Evolutionary conservation across 2,888 invertebrate species (phyloP), one percentile per base, ranked within the genome.

Genomic region (Netelia melanura): DNA sequence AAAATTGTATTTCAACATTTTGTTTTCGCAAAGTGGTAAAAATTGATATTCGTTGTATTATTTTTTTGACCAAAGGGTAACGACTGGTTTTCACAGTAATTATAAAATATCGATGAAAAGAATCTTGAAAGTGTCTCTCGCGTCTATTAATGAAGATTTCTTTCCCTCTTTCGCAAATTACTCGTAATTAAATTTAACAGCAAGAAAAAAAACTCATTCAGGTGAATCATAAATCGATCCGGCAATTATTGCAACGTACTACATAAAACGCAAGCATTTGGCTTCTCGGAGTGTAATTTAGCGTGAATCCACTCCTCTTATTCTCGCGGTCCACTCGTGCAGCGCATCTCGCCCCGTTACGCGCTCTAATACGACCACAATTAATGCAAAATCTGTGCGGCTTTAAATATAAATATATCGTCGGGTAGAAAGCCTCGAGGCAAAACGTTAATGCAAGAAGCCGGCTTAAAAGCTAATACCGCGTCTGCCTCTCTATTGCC

Each of bases 381-480:
- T 86, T 87, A 87, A 87, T 88, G 87, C 87, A 87, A 88, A 88
- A 87, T 86, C 80, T 82, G 79, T 64, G 77, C 81, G 88, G 87
- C 85, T 89, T 87, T 84, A 84, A 88, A 85, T 87, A 88, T 88
- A 87, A 87, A 89, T 85, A 87, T 84, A 84, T 80, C 78, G 61
- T 43, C 23, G 62, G 43, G 68, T 77, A 56, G 68, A 82, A 82
- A 84, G 79, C 76, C 83, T 77, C 38, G 83, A 48, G 78, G 82
- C 79, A 74, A 81, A 86, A 86, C 86, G 87, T 86, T 89, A 89
- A 84, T 86, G 86, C 84, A 82, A 86, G 80, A 84, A 83, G 87
- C 84, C 82, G 87, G 89, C 89, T 89, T 88, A 87, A 87, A 87
- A 88, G 87, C 87, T 89, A 89, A 89, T 87, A 87, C 89, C 74